Evolutionary conservation across 2,113 vertebrate species (phyloP), one percentile per base, ranked within the genome.

Genomic region (Lonchura striata): DNA sequence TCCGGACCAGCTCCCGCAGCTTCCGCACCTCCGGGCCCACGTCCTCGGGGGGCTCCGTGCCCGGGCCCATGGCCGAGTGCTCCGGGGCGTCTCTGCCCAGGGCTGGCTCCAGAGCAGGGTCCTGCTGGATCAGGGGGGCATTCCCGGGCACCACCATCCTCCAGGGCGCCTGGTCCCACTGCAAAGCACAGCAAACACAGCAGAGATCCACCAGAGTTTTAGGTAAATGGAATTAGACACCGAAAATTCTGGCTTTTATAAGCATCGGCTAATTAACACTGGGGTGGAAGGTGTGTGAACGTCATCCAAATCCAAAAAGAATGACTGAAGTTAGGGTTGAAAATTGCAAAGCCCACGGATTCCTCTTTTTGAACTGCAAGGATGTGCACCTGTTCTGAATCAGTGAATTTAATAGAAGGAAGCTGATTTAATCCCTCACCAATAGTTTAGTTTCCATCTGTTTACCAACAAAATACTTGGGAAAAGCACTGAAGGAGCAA

Each of bases 141-240:
- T 97, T 98, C 72, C 98, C 98, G 31, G 99, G 99, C 87, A 99
- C 98, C 69, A 99, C 99, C 99, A 99, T 99, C 95, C 96, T 98
- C 96, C 94, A 16, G 17, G 22, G 3, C 19, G 1, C 60, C 80
- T 31, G 1, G 6, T 2, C 15, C 84, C 68, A 1, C 96, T 94
- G 90, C 39, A 92, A 84, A 46, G 75, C 59, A 92, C 0, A 13
- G 41, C 12, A 75, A 84, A 49, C 2, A 2, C 6, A 23, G 27
- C 15, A 49, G 1, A 61, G 12, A 15, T 11, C 35, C 30, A 24
- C 10, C 25, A 0, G 16, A 4, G 0, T 13, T 52, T 37, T 2
- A 56, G 37, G 33, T 11, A 70, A 17, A 3, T 0, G 7, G 13
- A 60, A 42, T 15, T 1, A 13, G 7, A 52, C 20, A 3, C 3